Evolutionary conservation across 2,113 vertebrate species (phyloP), one percentile per base, ranked within the genome.

Genomic region (Riparia riparia): DNA sequence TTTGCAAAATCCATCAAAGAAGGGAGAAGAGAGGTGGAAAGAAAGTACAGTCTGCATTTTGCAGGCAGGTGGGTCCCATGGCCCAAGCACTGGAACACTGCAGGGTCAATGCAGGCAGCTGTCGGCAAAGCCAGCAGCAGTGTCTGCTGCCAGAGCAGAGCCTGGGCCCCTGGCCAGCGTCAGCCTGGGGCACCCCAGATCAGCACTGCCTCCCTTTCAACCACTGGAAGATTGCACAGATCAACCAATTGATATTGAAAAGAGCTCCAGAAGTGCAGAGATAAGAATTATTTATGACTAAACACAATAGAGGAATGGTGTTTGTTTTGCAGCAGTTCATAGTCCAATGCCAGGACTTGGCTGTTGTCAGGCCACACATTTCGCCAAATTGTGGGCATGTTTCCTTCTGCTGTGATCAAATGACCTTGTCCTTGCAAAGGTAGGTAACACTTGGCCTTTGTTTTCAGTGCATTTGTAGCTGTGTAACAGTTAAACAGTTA

Each of bases 151-250:
- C 77, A 57, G 70, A 90, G 61, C 70, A 64, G 65, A 74, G 78
- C 65, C 51, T 0, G 0, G 51, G 61, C 9, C 0, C 31, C n/a
- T 17, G 49, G 84, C 57, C 70, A 72, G 53, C 28, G 28, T 60
- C n/a, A 29, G 39, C 60, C 61, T 41, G 44, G n/a, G 61, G 31
- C 20, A 10, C 50, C 56, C 25, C 5, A 0, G 18, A 22, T 26
- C 10, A 29, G 32, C 41, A 26, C 45, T 57, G 65, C 41, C 50
- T 58, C 22, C 57, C 49, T 77, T 69, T 84, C 81, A 32, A 32
- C 65, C 34, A 6, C 66, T 13, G 29, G 15, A 54, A 82, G 29
- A 24, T 37, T 82, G 60, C 42, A 60, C n/a, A 66, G 51, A 82
- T 93, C 49, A 69, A 44, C 50, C 0, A 1, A 24, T 9, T 61